A percentile compares a stretch with the other conserved stretches of the same genome.
Conservation (phyloP, 2,113 vertebrate species). For the Lichenostomus cassidix region DNA sequence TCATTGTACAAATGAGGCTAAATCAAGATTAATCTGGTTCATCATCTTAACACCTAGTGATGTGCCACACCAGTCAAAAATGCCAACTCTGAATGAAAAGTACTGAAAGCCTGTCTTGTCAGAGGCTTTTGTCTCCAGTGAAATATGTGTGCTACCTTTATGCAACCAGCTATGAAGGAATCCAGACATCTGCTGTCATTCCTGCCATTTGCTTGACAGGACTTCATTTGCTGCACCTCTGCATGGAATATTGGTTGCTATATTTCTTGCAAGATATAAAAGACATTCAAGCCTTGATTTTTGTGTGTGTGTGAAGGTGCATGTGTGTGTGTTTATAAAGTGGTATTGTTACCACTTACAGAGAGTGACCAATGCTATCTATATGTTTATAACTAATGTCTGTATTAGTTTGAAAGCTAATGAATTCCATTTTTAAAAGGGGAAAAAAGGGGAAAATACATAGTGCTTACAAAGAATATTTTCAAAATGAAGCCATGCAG, state of each 20-base stretch:
- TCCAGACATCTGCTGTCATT: slow-evolving; percentile 64
- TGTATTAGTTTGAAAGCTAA: background rate
- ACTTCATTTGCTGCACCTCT: slow-evolving; percentile 63
- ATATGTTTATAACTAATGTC: background rate
- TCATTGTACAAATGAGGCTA: background rate
- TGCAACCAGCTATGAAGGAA: slow-evolving; percentile 66
- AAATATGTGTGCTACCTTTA: slow-evolving; percentile 55
- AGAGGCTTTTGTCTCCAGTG: slow-evolving; percentile 20
- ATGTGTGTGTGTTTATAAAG: background rate
- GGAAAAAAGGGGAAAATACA: background rate
- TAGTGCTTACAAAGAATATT: background rate
- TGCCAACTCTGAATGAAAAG: slow-evolving; percentile 45
- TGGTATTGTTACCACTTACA: background rate
- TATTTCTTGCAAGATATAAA: slow-evolving; percentile 62
- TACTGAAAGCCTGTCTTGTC: slow-evolving; percentile 45
- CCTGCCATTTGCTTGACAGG: slow-evolving; percentile 66
- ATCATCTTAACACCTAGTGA: background rate
- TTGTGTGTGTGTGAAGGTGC: accelerated
- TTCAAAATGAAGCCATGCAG: background rate
- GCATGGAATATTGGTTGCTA: slow-evolving; percentile 61
- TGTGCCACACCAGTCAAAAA: slow-evolving; percentile 37
- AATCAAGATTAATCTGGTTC: slow-evolving; percentile 28
- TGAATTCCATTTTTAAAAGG: background rate
- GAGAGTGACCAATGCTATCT: background rate
- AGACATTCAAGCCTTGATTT: slow-evolving; percentile 19